Base-by-base conservation (phyloP, 2,888 invertebrate species). In the Rhingia campestris region DNA sequence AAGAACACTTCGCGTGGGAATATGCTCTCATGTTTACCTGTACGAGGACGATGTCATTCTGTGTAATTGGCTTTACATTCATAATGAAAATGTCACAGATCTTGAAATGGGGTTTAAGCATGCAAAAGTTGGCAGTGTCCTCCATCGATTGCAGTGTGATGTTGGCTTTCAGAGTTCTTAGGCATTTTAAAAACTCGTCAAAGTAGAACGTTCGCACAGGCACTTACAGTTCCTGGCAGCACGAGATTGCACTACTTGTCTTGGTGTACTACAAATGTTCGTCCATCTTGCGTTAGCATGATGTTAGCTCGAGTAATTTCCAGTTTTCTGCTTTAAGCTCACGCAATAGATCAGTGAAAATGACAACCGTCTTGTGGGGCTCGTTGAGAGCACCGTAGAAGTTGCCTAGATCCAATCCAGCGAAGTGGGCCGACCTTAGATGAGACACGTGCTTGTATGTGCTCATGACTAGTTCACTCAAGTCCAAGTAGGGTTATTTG, bases 381-480 rank as follows among this genome's bases (percentile, higher is more conserved):
- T 97, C 96, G 0, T 96, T 96, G 6, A 96, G 92, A 86, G 95
- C 95, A 87, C 97, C 95, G 91, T 99, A 98, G 90, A 98, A 98
- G 33, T 95, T 94, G 0, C 98, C 98, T 61, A 99, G 92, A 88
- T 98, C 97, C 45, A 96, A 93, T 0, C 98, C 98, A 73, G 98
- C 96, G 54, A 96, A 93, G 49, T 97, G 94, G 0, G 98, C 98
- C 67, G 96, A 97, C 90, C 94, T 92, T 87, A 94, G 90, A 79
- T 96, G 93, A 0, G 96, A 95, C 86, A 98, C 97, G 92, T 98
- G 98, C 89, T 99, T 99, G 89, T 97, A 98, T 0, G 98, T 98
- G 64, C 98, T 97, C 94, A 98, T 98, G 0, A 98, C 97, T 85
- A 98, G 91, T 90, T 99, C 99, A 0, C 98, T 97, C 77, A 98